Conservation (phyloP, 1,140 invertebrate species). For the Atopsyche davidsoni region DNA sequence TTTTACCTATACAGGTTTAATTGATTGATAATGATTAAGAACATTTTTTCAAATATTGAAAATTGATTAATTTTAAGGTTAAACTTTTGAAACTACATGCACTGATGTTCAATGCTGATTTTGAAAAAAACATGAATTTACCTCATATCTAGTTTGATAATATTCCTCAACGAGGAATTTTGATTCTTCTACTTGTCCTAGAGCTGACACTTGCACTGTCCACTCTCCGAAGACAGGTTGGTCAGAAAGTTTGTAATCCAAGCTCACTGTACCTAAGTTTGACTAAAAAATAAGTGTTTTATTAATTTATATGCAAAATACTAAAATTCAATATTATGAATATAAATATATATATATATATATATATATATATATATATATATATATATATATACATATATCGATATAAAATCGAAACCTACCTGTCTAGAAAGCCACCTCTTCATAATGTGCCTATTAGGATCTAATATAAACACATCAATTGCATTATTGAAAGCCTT, state of each 20-base stretch:
- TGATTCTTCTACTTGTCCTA: conserved; percentile 80
- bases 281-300: conserved; percentile 56
- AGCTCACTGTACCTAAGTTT: conserved; percentile 84
- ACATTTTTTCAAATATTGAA: too few relatives aligned
- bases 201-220: conserved; percentile 82
- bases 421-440: conserved; percentile 84
- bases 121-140: conserved; percentile 33
- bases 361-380: too few relatives aligned
- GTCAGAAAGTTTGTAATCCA: conserved; percentile 84
- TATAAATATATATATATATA: conserved; percentile 13
- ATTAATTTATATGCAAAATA: not conserved
- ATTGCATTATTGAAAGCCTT: conserved; percentile 82
- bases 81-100: not conserved
- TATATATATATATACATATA: too few relatives aligned
- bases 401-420: conserved; percentile 8
- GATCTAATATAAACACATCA: conserved; percentile 86
- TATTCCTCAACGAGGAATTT: conserved; percentile 89
- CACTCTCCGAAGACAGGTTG: conserved; percentile 90
- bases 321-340: not conserved
- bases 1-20: too few relatives aligned
- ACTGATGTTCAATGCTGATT: not conserved
- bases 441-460: conserved; percentile 77
- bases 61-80: too few relatives aligned
- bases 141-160: conserved; percentile 85
- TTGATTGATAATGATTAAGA: too few relatives aligned